These are phyloP conservation scores for Periparus ater DNA, from an alignment of 2,797 vertebrate species.

Conservation along the genomic window DNA sequence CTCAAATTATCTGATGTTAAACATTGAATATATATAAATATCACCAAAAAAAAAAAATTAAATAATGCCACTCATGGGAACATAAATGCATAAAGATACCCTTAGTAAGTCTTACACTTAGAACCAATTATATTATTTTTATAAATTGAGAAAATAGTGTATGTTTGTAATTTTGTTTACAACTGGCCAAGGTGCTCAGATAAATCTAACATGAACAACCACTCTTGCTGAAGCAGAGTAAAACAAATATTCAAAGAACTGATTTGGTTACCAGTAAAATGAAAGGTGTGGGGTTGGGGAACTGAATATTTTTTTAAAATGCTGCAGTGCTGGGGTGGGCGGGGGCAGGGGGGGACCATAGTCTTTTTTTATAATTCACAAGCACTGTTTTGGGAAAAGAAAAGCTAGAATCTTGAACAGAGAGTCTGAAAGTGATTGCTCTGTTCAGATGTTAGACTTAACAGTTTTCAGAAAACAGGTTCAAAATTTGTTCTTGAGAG, in stretches of 20 bases:
- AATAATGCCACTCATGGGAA: conserved; percentile 77
- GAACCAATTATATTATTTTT: neutral
- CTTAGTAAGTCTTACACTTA: conserved; percentile 2
- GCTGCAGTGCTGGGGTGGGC: neutral
- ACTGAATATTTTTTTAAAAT: neutral
- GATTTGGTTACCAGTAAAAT: conserved; percentile 30
- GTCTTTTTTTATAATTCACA: neutral
- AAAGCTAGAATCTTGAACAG: neutral
- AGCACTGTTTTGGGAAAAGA: neutral
- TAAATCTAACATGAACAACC: neutral
- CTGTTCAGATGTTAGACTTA: neutral
- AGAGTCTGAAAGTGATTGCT: neutral
- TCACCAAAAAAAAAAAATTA: conserved; percentile 72
- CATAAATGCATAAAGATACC: conserved; percentile 27
- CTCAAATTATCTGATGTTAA: conserved; percentile 89
- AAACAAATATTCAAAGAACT: conserved; percentile 3
- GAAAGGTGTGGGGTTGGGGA: neutral
- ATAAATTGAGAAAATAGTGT: conserved; percentile 7
- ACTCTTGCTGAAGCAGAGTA: neutral
- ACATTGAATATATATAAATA: conserved; percentile 76
- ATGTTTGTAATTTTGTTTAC: conserved; percentile 32
- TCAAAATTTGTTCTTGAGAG: neutral
- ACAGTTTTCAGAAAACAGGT: neutral
- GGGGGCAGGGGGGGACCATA: fast-evolving
- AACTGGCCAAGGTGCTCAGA: neutral